These are phyloP conservation scores for Resseliella maxima DNA, from an alignment of 2,888 invertebrate genomes.

Conservation along the genomic window DNA sequence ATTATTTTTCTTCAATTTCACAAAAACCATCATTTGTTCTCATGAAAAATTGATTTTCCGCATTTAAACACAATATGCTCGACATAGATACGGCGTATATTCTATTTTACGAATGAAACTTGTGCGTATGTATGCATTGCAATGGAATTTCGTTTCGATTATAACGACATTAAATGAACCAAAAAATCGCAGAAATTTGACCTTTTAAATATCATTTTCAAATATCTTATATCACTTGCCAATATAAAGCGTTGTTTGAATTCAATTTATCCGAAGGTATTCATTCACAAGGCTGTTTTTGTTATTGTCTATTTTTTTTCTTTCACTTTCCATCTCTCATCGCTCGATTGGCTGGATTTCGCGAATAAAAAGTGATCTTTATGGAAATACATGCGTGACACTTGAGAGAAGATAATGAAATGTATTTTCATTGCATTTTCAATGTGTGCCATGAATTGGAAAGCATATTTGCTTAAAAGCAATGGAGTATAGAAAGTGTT, in stretches of 20 bases:
- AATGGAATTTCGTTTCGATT: neutral
- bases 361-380: conserved; percentile 23
- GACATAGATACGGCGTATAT: too few species aligned
- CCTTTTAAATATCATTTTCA: conserved; percentile 34
- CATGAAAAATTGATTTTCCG: neutral
- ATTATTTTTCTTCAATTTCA: neutral
- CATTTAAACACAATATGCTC: too few species aligned
- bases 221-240: neutral
- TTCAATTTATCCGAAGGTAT: neutral
- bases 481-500: neutral
- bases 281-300: too few species aligned
- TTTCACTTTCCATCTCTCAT: neutral
- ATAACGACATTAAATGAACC: neutral
- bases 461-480: neutral
- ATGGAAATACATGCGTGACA: conserved; percentile 48
- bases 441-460: conserved; percentile 41
- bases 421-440: conserved; percentile 36
- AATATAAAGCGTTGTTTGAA: neutral
- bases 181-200: neutral
- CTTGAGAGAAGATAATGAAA: conserved; percentile 46
- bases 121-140: neutral
- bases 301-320: neutral
- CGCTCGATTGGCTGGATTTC: neutral
- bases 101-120: neutral
- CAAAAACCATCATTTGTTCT: neutral